Percentiles rank a stretch among this genome's conserved stretches.
phyloP scores from a whole-genome alignment of 2,797 vertebrate species.

The Bovichtus variegatus region DNA sequence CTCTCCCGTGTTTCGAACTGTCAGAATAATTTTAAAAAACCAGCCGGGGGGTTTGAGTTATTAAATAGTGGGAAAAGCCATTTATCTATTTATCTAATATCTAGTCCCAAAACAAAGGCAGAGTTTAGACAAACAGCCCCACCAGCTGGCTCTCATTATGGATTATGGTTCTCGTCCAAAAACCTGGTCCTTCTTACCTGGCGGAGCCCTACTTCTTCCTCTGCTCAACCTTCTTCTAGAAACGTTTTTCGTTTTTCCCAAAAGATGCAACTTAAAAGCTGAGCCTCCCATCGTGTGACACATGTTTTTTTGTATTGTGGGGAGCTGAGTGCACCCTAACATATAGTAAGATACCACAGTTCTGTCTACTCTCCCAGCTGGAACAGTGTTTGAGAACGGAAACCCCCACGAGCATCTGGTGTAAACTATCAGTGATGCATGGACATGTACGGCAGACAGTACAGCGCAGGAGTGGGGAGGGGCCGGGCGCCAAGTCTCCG shows the following conservation, averaged over 20 bases:
- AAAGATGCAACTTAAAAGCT: constrained; percentile 21
- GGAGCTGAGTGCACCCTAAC: constrained; percentile 15
- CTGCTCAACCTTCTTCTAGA: neutral
- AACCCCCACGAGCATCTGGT: constrained; percentile 4
- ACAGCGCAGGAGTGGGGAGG: neutral
- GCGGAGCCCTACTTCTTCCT: constrained; percentile 13
- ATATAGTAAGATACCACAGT: constrained; percentile 16
- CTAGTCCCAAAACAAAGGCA: constrained; percentile 40
- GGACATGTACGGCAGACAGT: constrained; percentile 7
- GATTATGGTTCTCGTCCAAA: constrained; percentile 52
- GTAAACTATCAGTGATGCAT: constrained; percentile 36
- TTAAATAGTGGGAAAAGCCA: constrained; percentile 36
- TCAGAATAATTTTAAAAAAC: constrained; percentile 41
- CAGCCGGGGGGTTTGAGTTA: constrained; percentile 16
- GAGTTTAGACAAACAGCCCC: constrained; percentile 44
- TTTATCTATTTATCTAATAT: constrained; percentile 59
- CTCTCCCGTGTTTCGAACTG: constrained; percentile 25
- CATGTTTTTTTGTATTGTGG: neutral
- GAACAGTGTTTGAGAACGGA: neutral
- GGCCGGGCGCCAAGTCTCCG: constrained; percentile 10
- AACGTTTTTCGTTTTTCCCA: neutral
- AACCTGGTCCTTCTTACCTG: constrained; percentile 54
- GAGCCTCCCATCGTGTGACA: neutral
- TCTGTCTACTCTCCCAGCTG: constrained; percentile 1
- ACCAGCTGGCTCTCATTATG: constrained; percentile 79